Percentiles rank a stretch among this genome's conserved stretches.
These are phyloP conservation scores for Zaprionus nigranus DNA, from an alignment of 1,140 invertebrate species.

Conservation along the genomic window DNA sequence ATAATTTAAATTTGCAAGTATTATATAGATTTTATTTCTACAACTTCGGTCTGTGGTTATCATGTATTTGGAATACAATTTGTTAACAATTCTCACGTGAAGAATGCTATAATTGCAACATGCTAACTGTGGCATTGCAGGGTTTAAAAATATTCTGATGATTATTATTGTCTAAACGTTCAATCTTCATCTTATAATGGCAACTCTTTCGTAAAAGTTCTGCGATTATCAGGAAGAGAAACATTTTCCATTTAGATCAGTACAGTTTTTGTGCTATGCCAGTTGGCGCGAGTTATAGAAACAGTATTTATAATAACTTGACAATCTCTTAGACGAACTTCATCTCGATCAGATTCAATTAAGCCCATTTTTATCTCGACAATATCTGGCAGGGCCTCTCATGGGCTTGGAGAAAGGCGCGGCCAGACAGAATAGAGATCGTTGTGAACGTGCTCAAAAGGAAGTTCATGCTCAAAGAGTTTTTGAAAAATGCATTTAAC, in stretches of 20 bases:
- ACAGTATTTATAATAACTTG: neutral
- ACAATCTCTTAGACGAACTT: constrained; percentile 41
- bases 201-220: neutral
- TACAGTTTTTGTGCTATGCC: constrained; percentile 71
- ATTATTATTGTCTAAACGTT: constrained; percentile 74
- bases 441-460: constrained; percentile 34
- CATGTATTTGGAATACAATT: constrained; percentile 37
- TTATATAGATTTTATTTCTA: constrained; percentile 4
- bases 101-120: constrained; percentile 56
- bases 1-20: constrained; percentile 11
- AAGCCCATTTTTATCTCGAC: constrained; percentile 59
- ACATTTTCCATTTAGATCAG: constrained; percentile 76
- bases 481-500: constrained; percentile 44
- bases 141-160: constrained; percentile 67
- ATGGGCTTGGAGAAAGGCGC: constrained; percentile 64
- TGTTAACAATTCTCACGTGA: constrained; percentile 50
- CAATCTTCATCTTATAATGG: constrained; percentile 65
- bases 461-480: constrained; percentile 33
- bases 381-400: constrained; percentile 25
- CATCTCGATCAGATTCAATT: constrained; percentile 37
- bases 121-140: constrained; percentile 45
- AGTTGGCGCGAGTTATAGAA: constrained; percentile 31
- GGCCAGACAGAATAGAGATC: constrained; percentile 47
- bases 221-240: constrained; percentile 60
- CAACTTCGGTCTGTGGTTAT: constrained; percentile 11